These are phyloP conservation scores for Cliona cf. orientalis DNA, from an alignment of 37 sponge, comb jelly and placozoan species.

Conservation along the genomic window DNA sequence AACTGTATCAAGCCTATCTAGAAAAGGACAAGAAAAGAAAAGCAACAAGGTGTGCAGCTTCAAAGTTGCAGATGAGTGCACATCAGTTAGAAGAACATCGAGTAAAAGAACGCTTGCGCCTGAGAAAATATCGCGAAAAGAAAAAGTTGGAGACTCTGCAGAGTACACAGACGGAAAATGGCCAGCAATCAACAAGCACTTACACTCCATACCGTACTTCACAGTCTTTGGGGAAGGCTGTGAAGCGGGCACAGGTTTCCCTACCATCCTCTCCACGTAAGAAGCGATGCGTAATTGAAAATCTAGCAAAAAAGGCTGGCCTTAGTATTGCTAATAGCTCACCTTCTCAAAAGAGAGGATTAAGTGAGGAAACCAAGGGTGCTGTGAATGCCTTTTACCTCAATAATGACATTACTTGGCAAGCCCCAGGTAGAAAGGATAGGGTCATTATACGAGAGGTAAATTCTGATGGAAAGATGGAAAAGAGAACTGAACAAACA, in stretches of 20 bases:
- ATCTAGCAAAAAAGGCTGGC: not conserved
- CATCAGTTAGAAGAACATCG: constrained; percentile 26
- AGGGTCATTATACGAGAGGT: constrained; percentile 26
- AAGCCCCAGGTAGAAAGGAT: constrained; percentile 46
- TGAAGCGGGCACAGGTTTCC: not conserved
- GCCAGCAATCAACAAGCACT: not conserved
- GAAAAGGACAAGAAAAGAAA: constrained; percentile 39
- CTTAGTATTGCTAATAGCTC: constrained; percentile 2
- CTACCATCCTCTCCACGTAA: constrained; percentile 12
- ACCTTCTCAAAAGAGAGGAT: not conserved
- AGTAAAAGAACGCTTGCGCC: not conserved
- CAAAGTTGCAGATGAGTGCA: not conserved
- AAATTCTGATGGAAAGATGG: constrained; percentile 12
- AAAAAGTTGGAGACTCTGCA: not conserved
- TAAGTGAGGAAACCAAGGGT: not conserved
- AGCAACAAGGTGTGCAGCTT: not conserved
- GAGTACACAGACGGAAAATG: not conserved
- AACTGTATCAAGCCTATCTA: constrained; percentile 18
- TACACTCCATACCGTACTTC: constrained; percentile 16
- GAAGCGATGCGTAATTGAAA: not conserved
- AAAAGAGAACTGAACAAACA: constrained; percentile 38
- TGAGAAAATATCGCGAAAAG: not conserved
- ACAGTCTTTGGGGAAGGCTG: constrained; percentile 3
- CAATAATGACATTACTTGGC: constrained; percentile 35
- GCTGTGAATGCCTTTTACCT: constrained; percentile 21